These are phyloP conservation scores for Caenorhabditis sulstoni DNA, from an alignment of 2,888 invertebrate species.

Conservation along the genomic window DNA sequence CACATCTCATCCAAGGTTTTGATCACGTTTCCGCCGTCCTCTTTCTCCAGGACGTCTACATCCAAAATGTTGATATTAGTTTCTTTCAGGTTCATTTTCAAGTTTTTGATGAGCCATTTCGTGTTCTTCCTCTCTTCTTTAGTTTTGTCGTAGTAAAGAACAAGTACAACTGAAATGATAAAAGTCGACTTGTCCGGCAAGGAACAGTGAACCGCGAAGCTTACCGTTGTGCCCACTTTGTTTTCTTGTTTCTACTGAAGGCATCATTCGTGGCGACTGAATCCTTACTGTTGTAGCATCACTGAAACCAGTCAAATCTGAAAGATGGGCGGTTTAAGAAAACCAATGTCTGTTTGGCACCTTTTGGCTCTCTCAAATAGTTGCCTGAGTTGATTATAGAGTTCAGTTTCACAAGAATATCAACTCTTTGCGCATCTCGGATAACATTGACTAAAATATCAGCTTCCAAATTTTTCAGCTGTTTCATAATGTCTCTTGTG, in stretches of 20 bases:
- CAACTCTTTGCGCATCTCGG: constrained; percentile 44
- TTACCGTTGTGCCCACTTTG: not conserved
- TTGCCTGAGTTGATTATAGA: not conserved
- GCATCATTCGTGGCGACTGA: not conserved
- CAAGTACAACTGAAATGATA: constrained; percentile 45
- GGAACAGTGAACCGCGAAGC: no score
- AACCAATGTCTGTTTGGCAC: not conserved
- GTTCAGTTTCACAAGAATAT: constrained; percentile 46
- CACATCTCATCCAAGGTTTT: constrained; percentile 32
- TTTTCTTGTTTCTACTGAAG: not conserved
- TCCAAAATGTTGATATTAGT: constrained; percentile 20
- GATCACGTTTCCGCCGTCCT: constrained; percentile 41
- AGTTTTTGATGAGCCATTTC: constrained; percentile 54
- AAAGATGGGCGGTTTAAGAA: no score
- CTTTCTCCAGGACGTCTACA: constrained; percentile 18
- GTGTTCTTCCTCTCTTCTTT: constrained; percentile 29
- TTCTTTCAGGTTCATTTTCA: constrained; percentile 19
- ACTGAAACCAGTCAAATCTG: not conserved
- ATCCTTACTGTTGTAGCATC: not conserved
- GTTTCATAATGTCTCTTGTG: constrained; percentile 7
- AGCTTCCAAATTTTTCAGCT: constrained; percentile 19
- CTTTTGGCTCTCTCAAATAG: not conserved
- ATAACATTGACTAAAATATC: constrained; percentile 31
- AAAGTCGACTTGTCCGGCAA: not conserved
- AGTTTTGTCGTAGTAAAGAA: constrained; percentile 45